Base-by-base conservation (phyloP, 1,140 invertebrate genomes). In the Drosophila dunni region DNA sequence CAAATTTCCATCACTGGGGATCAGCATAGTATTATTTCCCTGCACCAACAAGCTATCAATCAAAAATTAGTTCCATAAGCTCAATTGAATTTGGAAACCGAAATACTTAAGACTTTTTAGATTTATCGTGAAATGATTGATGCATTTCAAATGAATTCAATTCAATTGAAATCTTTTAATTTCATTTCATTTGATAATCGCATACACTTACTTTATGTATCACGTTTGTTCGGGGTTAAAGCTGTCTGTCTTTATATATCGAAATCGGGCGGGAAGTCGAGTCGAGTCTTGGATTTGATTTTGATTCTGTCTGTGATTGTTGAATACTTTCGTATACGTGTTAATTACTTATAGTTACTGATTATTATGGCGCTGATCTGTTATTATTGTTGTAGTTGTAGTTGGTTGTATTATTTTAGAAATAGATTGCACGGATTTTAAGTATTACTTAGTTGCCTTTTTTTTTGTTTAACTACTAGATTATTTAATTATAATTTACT, bases 351-450 rank as follows among this genome's bases (percentile, higher is more conserved):
- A 58, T 45, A 17, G 24, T 69, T 69, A 17, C 13, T 36, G 66
- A 69, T 69, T 62, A 69, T 62, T 56, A 64, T 62, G 58, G 74
- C 76, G 73, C 42, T 74, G 66, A 73, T 81, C 78, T 75, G 75
- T 61, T 81, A 58, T 64, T 81, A 24, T 78, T 50, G 53, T 73
- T 57, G 17, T 73, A 54, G 42, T 73, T 70, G 40, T 79, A 60
- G 57, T 48, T 83, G 64, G 50, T 62, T 61, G 73, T 84, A 57
- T 75, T 88, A 89, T 89, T 89, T 89, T 89, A 89, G 80, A 89
- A 89, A 89, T 89, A 89, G 84, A 89, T 89, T 89, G 84, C 84
- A 89, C 84, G 85, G 81, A 79, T 65, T 88, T 86, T 75, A 81
- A 82, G 78, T 72, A 46, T 79, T 80, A 69, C 62, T 75, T 89